Conservation (phyloP, 2,888 invertebrate species). For the Hermaeophaga mercurialis region DNA sequence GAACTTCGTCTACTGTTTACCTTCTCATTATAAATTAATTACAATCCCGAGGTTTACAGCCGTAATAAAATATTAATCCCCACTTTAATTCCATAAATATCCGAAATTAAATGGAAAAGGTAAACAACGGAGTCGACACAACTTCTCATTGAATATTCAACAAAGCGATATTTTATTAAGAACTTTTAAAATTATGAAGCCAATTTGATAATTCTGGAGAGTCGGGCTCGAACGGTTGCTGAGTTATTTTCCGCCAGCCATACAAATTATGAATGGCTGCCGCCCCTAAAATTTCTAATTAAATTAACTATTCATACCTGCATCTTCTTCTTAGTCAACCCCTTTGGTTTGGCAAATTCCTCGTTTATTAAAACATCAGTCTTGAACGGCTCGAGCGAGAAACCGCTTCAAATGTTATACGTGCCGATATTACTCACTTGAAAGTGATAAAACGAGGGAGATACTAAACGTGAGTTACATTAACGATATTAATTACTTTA, state of each 20-base stretch:
- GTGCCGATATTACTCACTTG: not conserved
- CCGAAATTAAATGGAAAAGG: constrained; percentile 17
- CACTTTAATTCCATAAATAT: constrained; percentile 1
- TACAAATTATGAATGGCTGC: constrained; percentile 29
- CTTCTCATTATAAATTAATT: not conserved
- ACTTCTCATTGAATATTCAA: constrained; percentile 27
- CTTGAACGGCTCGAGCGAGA: constrained; percentile 1
- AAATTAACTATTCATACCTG: constrained; percentile 34
- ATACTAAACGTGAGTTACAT: too few relatives aligned
- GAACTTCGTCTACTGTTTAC: too few relatives aligned
- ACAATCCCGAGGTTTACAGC: not conserved
- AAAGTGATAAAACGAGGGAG: not conserved
- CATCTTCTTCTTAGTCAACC: constrained; percentile 24
- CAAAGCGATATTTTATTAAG: constrained; percentile 25
- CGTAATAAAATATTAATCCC: not conserved
- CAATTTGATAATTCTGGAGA: constrained; percentile 24
- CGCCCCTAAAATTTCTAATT: constrained; percentile 25
- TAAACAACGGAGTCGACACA: constrained; percentile 12
- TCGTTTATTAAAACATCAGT: constrained; percentile 27
- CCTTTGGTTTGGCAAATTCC: constrained; percentile 26
- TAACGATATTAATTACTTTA: too few relatives aligned
- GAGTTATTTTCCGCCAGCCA: constrained; percentile 23
- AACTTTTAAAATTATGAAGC: constrained; percentile 28
- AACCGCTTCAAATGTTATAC: not conserved
- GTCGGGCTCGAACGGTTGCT: constrained; percentile 15